Base-by-base conservation (phyloP, 2,888 invertebrate genomes). In the Noctua janthina region DNA sequence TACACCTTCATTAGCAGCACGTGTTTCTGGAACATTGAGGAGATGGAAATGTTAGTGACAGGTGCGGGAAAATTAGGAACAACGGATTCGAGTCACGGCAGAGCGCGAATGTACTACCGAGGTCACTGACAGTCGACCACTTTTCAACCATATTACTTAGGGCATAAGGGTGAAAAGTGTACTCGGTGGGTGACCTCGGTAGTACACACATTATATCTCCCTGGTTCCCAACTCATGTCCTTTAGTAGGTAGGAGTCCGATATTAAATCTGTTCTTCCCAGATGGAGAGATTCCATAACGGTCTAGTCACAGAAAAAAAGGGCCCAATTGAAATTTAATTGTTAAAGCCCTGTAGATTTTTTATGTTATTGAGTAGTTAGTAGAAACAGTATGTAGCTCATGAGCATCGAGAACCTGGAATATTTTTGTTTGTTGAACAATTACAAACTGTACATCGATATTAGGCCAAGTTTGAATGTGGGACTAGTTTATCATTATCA, bases 1-100 rank as follows among this genome's bases (percentile, higher is more conserved):
- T 96, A 96, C 20, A 94, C 78, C 86, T 95, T 95, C 96, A 96
- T 96, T 1, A 96, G 89, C 17, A 96, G 81, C 76, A 96, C 95
- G 86, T 96, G 95, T 95, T 96, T 96, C 96, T 97, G 95, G 8
- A 96, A 88, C n/a, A 76, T 54, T 46, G 0, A 35, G 11, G 29
- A 1, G 5, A 66, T 64, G 11, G 39, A 39, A 39, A 66, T 66
- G 20, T 73, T 8, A 39, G 13, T 35, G 23, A 54, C 46, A 54
- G 15, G 13, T 35, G 51, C 4, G 8, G 5, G 8, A 35, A 23
- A 71, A 15, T 35, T 51, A 15, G 35, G 23, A 11, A 59, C n/a
- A 43, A 8, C 8, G 17, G 29, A 35, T 64, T 35, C 29, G 2
- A 15, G 62, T 59, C 13, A 59, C 6, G n/a, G 59, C 5, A 13